Conservation (phyloP, 2,113 vertebrate species). For the Tursiops truncatus region DNA sequence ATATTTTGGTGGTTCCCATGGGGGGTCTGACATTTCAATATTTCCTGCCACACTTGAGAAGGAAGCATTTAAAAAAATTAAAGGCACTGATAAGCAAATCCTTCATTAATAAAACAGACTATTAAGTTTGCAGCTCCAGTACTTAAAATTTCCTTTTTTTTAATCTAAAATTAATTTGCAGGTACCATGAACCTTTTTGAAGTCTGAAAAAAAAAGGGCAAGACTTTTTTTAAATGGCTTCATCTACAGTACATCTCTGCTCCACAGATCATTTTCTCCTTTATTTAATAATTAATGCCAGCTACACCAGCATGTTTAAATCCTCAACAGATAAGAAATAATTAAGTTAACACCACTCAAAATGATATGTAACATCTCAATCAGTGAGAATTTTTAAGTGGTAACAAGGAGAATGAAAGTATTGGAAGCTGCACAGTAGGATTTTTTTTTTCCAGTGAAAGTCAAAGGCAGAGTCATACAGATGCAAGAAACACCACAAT, state of each 20-base stretch:
- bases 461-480: constrained; percentile 72
- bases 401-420: constrained; percentile 69
- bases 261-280: constrained; percentile 79
- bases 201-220: constrained; percentile 45
- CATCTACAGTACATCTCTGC: constrained; percentile 61
- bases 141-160: constrained; percentile 71
- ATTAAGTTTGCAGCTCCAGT: constrained; percentile 76
- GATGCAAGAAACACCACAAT: constrained; percentile 57
- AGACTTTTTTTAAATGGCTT: constrained; percentile 68
- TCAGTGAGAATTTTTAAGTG: constrained; percentile 82
- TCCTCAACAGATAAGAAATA: constrained; percentile 84
- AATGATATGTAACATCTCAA: constrained; percentile 80
- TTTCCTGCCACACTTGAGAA: constrained; percentile 74
- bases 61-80: constrained; percentile 78
- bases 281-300: constrained; percentile 86
- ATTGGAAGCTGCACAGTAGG: constrained; percentile 62
- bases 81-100: constrained; percentile 81
- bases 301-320: constrained; percentile 79
- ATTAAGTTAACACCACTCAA: constrained; percentile 83
- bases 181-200: constrained; percentile 72
- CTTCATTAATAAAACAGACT: constrained; percentile 76
- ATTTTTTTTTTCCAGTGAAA: constrained; percentile 65
- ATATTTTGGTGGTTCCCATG: constrained; percentile 72
- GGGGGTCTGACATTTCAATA: constrained; percentile 78
- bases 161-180: constrained; percentile 76